Conservation (phyloP, 2,888 invertebrate species). For the Noctuana brunneofusca region DNA sequence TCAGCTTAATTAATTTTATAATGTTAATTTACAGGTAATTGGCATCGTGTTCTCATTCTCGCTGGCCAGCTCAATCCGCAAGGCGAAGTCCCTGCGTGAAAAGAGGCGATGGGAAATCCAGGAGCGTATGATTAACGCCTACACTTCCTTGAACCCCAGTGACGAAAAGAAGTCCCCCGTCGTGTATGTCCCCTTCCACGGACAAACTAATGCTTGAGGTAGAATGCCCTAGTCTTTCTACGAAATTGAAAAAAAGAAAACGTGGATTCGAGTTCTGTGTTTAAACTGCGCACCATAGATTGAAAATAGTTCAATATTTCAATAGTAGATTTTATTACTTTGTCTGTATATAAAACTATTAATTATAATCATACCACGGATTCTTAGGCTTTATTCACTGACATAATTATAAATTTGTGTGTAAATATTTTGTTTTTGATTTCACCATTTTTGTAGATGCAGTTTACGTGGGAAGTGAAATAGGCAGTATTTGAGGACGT, state of each 20-base stretch:
- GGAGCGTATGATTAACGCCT: slow-evolving; percentile 80
- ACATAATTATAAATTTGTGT: background rate
- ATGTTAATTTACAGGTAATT: slow-evolving; percentile 84
- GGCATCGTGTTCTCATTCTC: slow-evolving; percentile 95
- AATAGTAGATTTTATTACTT: too few relatives aligned
- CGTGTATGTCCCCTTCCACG: slow-evolving; percentile 78
- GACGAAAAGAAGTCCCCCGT: slow-evolving; percentile 67
- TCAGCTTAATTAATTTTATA: background rate
- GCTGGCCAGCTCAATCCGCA: slow-evolving; percentile 92
- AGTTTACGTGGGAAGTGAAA: background rate
- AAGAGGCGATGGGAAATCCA: slow-evolving; percentile 87
- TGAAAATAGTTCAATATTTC: background rate
- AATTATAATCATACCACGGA: too few relatives aligned
- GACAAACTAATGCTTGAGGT: slow-evolving; percentile 63
- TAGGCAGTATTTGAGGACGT: too few relatives aligned
- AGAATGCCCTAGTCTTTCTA: background rate
- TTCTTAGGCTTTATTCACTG: too few relatives aligned
- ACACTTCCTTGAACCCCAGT: slow-evolving; percentile 70
- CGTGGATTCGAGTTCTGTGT: background rate
- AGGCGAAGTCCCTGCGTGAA: slow-evolving; percentile 88
- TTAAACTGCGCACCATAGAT: background rate
- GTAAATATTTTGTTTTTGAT: background rate
- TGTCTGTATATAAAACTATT: too few relatives aligned
- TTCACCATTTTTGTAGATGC: background rate
- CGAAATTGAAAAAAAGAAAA: background rate